These are phyloP conservation scores for Trachymyrmex cornetzi DNA, from an alignment of 1,140 invertebrate species.

Conservation along the genomic window DNA sequence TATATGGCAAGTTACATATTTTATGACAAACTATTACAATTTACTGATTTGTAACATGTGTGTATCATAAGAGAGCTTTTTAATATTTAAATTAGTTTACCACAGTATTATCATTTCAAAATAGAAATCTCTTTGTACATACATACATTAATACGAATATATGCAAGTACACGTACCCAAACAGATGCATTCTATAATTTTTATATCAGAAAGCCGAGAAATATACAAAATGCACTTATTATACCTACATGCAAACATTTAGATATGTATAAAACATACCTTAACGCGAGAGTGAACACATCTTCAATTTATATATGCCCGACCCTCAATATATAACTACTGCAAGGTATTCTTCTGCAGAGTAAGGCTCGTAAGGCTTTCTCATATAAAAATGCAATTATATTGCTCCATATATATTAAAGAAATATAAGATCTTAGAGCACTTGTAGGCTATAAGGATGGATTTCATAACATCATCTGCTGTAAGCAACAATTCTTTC, in stretches of 20 bases:
- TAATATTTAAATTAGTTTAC: conserved; percentile 61
- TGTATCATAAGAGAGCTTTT: conserved; percentile 37
- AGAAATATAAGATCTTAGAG: conserved; percentile 66
- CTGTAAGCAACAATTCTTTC: conserved; percentile 44
- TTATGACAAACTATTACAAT: conserved; percentile 61
- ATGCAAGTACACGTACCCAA: conserved; percentile 27
- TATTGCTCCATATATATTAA: conserved; percentile 67
- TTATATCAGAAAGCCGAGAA: conserved; percentile 75
- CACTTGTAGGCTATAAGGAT: conserved; percentile 71
- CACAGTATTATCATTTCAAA: conserved; percentile 63
- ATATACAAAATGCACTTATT: conserved; percentile 68
- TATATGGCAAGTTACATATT: conserved; percentile 33
- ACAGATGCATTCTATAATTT: conserved; percentile 70
- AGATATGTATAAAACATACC: conserved; percentile 64
- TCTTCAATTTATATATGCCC: conserved; percentile 35
- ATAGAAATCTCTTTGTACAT: conserved; percentile 70
- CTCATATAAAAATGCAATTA: conserved; percentile 75
- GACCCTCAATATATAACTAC: conserved; percentile 64
- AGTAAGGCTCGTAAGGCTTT: conserved; percentile 68
- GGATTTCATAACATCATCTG: conserved; percentile 65
- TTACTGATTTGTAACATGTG: conserved; percentile 44
- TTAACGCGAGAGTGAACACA: conserved; percentile 40
- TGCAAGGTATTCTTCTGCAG: conserved; percentile 51
- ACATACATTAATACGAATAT: conserved; percentile 74
- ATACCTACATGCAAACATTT: conserved; percentile 45